phyloP scores from a whole-genome alignment of 1,140 invertebrate genomes.

The Caligus rogercresseyi region DNA sequence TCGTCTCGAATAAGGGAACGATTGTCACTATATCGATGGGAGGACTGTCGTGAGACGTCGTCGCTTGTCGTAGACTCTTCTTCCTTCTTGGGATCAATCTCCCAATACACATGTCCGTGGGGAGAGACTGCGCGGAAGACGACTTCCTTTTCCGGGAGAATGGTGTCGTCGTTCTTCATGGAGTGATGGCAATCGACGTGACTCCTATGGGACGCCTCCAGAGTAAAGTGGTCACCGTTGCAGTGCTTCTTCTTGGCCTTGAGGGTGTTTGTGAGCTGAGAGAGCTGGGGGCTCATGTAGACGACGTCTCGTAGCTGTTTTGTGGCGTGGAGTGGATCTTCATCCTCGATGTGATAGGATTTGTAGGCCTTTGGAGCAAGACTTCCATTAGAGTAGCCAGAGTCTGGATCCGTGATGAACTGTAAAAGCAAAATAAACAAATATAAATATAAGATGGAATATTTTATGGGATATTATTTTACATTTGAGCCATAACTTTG shows the following conservation, averaged over 20 bases:
- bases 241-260: constrained; percentile 1
- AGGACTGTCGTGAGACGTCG: background rate
- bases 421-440: background rate
- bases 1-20: background rate
- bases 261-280: constrained; percentile 16
- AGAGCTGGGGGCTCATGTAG: constrained; percentile 15
- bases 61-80: background rate
- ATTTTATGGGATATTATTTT: too few relatives aligned
- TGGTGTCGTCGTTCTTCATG: background rate
- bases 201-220: background rate
- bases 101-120: constrained; percentile 19
- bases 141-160: constrained; percentile 12
- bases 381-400: background rate
- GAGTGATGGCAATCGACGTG: background rate
- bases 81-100: constrained; percentile 18
- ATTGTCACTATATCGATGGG: constrained; percentile 14
- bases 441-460: too few relatives aligned
- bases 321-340: background rate
- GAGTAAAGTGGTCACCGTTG: background rate
- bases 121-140: constrained; percentile 16
- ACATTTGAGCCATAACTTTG: too few relatives aligned
- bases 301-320: constrained; percentile 5
- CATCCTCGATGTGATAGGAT: background rate
- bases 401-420: background rate
- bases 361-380: background rate